These are phyloP conservation scores for Neuroscelio doddi DNA, from an alignment of 2,888 invertebrate species.

Conservation along the genomic window DNA sequence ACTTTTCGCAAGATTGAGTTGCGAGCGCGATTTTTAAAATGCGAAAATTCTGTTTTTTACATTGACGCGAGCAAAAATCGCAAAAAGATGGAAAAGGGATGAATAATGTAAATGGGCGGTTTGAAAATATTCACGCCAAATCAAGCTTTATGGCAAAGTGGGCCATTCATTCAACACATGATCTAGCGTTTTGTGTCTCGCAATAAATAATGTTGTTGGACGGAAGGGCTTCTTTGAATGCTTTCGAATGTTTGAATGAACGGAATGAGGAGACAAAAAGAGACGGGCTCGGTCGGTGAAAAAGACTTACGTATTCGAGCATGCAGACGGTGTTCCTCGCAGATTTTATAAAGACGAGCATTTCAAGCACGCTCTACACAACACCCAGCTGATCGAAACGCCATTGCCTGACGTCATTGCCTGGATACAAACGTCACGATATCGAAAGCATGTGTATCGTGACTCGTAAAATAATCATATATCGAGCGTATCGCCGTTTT, in stretches of 20 bases:
- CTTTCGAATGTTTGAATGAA: not conserved
- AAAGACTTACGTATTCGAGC: constrained; percentile 66
- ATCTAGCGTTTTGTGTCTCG: constrained; percentile 60
- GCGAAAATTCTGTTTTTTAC: no score
- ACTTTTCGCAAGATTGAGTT: not conserved
- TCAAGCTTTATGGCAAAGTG: constrained; percentile 33
- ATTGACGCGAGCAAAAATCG: no score
- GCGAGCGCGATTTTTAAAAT: not conserved
- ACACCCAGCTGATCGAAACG: constrained; percentile 71
- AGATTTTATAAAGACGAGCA: constrained; percentile 66
- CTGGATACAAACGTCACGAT: constrained; percentile 40
- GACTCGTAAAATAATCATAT: no score
- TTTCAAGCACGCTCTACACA: constrained; percentile 68
- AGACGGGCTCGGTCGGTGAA: not conserved
- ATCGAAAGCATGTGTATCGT: constrained; percentile 14
- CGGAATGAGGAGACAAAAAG: not conserved
- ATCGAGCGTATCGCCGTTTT: no score
- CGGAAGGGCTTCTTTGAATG: not conserved
- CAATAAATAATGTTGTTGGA: not conserved
- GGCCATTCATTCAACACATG: constrained; percentile 54
- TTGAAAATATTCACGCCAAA: no score
- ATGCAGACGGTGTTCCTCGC: constrained; percentile 64
- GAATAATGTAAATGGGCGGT: no score
- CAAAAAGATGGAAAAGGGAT: no score
- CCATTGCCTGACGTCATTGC: constrained; percentile 70